phyloP scores from a whole-genome alignment of 2,113 vertebrate species.

The Leptobrachium ailaonicum region DNA sequence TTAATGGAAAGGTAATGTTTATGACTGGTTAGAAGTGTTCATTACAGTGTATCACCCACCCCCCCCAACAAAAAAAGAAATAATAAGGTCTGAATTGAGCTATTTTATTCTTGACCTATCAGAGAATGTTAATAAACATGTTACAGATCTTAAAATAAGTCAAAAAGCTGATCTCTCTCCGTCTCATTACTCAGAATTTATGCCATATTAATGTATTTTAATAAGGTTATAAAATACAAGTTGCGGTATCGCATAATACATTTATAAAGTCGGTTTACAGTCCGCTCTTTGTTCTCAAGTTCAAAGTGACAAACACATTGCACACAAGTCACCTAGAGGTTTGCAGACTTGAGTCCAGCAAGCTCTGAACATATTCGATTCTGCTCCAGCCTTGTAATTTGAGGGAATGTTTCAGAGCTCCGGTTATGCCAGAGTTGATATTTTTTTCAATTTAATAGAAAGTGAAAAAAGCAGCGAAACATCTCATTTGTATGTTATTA shows the following conservation, averaged over 20 bases:
- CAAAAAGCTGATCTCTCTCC: constrained; percentile 66
- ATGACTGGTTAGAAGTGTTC: constrained; percentile 57
- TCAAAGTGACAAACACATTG: constrained; percentile 81
- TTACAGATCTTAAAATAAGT: constrained; percentile 76
- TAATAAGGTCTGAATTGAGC: not conserved
- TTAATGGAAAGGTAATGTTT: constrained; percentile 70
- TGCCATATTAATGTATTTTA: constrained; percentile 80
- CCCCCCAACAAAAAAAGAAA: not conserved
- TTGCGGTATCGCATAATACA: constrained; percentile 83
- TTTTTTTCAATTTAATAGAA: constrained; percentile 65
- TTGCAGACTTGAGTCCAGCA: constrained; percentile 61
- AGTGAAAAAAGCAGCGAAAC: constrained; percentile 60
- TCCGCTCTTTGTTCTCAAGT: constrained; percentile 79
- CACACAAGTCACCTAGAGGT: constrained; percentile 68
- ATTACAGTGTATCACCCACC: not conserved
- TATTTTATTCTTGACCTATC: not conserved
- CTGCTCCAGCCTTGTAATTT: constrained; percentile 63
- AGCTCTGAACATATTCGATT: constrained; percentile 55
- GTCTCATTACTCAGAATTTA: constrained; percentile 81
- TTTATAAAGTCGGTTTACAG: constrained; percentile 84
- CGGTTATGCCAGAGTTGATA: constrained; percentile 63
- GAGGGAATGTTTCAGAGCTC: constrained; percentile 61
- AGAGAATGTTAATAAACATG: constrained; percentile 70
- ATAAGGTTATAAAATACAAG: constrained; percentile 81
- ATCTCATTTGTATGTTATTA: constrained; percentile 61